Evolutionary conservation across 2,797 vertebrate species (phyloP).

Genomic region (Pangasius krempfi): DNA sequence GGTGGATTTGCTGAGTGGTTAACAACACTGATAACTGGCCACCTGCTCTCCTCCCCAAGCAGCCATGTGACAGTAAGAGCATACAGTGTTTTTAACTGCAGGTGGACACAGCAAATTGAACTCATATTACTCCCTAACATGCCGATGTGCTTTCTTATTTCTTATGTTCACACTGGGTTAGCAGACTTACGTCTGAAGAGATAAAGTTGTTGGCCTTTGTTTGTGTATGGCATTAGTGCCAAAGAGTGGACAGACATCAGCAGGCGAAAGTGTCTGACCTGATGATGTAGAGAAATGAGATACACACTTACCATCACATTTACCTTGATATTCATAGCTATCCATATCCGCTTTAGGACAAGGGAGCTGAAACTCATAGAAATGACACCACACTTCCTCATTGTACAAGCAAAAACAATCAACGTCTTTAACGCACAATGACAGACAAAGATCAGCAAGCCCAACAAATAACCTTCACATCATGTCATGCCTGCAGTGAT

Average conservation of each 20-base stretch:
- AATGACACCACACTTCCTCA: neutral
- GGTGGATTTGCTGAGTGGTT: neutral
- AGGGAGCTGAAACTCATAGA: neutral
- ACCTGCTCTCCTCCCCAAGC: constrained; percentile 3
- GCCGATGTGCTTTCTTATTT: neutral
- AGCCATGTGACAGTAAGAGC: neutral
- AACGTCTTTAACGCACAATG: neutral
- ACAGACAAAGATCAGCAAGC: neutral
- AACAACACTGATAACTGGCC: constrained; percentile 6
- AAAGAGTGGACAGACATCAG: neutral
- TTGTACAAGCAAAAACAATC: neutral
- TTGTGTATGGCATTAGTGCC: neutral
- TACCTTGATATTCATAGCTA: neutral
- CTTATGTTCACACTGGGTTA: neutral
- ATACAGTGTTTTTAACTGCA: neutral
- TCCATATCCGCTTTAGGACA: neutral
- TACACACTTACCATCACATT: neutral
- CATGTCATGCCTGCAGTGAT: constrained; percentile 30
- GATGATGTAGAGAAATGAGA: neutral
- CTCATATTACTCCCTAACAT: neutral
- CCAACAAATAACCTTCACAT: constrained; percentile 26
- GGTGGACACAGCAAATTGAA: neutral
- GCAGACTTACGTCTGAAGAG: neutral
- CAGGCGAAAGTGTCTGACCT: neutral
- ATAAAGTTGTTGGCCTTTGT: neutral